Evolutionary conservation across 1,140 invertebrate species (phyloP).

Genomic region (Dendroctonus ponderosae): DNA sequence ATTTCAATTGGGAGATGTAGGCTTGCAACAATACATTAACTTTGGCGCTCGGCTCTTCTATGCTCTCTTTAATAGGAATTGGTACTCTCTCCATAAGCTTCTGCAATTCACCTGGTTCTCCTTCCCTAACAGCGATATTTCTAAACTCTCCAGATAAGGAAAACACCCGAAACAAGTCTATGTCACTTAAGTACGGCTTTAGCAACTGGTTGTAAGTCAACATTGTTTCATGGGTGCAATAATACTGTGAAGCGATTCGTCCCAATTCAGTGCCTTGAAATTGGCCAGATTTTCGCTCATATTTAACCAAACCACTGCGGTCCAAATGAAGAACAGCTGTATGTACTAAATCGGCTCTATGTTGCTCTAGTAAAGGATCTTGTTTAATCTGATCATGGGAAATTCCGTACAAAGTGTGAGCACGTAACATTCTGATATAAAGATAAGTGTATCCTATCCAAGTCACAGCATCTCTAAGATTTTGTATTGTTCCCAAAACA

Average conservation of each 20-base stretch:
- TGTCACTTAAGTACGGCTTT: constrained; percentile 95
- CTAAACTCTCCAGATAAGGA: constrained; percentile 94
- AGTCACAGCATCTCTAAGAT: constrained; percentile 90
- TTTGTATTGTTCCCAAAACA: constrained; percentile 94
- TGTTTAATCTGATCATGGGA: constrained; percentile 74
- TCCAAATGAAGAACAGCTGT: constrained; percentile 92
- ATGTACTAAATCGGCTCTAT: constrained; percentile 94
- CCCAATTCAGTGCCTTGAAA: constrained; percentile 90
- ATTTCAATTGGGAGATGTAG: constrained; percentile 97
- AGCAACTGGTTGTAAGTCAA: constrained; percentile 94
- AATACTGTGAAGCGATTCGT: constrained; percentile 96
- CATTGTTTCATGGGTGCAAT: constrained; percentile 97
- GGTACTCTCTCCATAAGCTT: constrained; percentile 97
- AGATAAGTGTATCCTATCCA: constrained; percentile 96
- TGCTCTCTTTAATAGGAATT: constrained; percentile 98
- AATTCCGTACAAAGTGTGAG: constrained; percentile 88
- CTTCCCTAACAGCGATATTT: constrained; percentile 92
- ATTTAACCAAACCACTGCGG: constrained; percentile 89
- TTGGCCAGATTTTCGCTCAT: constrained; percentile 92
- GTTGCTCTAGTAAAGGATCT: constrained; percentile 82
- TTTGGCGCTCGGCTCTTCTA: constrained; percentile 98
- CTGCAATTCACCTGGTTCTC: constrained; percentile 96
- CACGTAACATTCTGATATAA: constrained; percentile 86
- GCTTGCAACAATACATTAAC: constrained; percentile 94
- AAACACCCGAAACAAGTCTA: constrained; percentile 98